Evolutionary conservation across 1,140 invertebrate species (phyloP), one percentile per base, ranked within the genome.

Genomic region (Pseudoatta argentina): DNA sequence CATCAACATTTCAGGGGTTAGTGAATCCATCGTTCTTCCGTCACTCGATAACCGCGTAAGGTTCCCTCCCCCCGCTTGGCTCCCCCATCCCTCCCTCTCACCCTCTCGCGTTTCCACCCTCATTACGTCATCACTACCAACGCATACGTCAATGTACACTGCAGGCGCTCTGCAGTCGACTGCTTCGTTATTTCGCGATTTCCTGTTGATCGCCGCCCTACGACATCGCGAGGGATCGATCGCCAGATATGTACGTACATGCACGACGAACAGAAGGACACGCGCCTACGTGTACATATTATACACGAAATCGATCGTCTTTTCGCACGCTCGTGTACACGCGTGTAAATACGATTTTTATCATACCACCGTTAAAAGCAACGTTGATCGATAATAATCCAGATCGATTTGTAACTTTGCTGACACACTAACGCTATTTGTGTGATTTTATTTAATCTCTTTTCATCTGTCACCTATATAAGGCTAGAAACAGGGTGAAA

Each of bases 131-230:
- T 85, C 72, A 78, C 81, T 85, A 77, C 72, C 82, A 85, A 85
- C 83, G 83, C 72, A 79, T 85, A 78, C 75, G 83, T 77, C 72
- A 77, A 76, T 78, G 75, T 78, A 85, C 48, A 85, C 75, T 85
- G 83, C 75, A 57, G 69, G 79, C 79, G 55, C 55, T 83, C 79
- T 83, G 79, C 79, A 83, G 79, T 83, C 57, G 79, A 75, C 79
- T 83, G 69, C 79, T 69, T 83, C 79, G 79, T 83, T 83, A 75
- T 83, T 83, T 83, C 79, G 79, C 79, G 79, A 83, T 83, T 83
- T 83, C 69, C 79, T 83, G 69, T 83, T 83, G 79, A 83, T 83
- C 79, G 69, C 69, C 69, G 27, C 69, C 18, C 39, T 75, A 83
- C 69, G 69, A 83, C 69, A 83, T 64, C 55, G 69, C 69, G 69